Evolutionary conservation across 2,888 invertebrate species (phyloP).

Genomic region (Serrognathus titanus): DNA sequence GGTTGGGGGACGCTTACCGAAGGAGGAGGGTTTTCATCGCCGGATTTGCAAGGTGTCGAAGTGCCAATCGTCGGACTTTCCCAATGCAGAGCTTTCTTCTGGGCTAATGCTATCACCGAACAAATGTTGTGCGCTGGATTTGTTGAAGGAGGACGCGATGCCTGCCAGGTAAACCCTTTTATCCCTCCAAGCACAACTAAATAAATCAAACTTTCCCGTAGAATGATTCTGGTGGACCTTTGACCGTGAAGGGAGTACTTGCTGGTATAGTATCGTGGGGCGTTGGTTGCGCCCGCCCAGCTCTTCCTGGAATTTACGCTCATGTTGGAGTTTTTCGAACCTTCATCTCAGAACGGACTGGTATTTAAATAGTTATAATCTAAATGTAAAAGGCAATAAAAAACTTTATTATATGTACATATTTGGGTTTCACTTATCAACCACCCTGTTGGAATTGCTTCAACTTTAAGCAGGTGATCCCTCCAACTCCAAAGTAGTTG

Average conservation of each 20-base stretch:
- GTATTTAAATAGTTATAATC: background rate
- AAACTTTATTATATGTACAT: background rate
- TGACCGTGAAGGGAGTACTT: slow-evolving; percentile 32
- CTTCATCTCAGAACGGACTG: background rate
- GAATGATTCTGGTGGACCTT: slow-evolving; percentile 42
- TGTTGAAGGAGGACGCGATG: slow-evolving; percentile 52
- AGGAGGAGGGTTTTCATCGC: slow-evolving; percentile 3
- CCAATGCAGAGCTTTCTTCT: background rate
- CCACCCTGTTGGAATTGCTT: no score
- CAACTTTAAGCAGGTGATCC: no score
- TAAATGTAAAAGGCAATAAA: background rate
- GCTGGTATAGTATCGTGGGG: slow-evolving; percentile 43
- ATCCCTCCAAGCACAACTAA: background rate
- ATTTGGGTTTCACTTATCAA: background rate
- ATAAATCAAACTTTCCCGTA: slow-evolving; percentile 10
- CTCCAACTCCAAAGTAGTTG: no score
- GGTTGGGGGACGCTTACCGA: slow-evolving; percentile 16
- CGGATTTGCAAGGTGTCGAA: background rate
- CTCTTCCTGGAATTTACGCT: slow-evolving; percentile 42
- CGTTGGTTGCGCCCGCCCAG: slow-evolving; percentile 33
- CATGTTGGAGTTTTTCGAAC: slow-evolving; percentile 15
- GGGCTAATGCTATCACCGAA: slow-evolving; percentile 31
- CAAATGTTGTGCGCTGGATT: slow-evolving; percentile 57
- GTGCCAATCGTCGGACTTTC: slow-evolving; percentile 1
- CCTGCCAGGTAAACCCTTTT: slow-evolving; percentile 49